These are phyloP conservation scores for Asarcornis scutulata DNA, from an alignment of 2,113 vertebrate genomes.

Conservation along the genomic window DNA sequence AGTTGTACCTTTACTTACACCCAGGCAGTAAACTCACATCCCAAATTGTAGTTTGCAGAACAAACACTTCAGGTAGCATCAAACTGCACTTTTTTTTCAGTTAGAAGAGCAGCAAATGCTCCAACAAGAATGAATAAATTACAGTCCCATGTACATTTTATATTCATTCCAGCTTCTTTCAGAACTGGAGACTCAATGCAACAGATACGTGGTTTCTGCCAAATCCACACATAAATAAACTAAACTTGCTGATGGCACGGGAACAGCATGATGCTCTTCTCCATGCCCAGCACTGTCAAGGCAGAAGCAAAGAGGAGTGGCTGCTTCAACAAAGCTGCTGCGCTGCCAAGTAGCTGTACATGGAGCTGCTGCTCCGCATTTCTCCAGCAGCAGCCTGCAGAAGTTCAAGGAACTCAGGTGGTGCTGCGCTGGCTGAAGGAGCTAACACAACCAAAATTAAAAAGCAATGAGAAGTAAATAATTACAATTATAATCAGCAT, in stretches of 20 bases:
- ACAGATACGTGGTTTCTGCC: not conserved
- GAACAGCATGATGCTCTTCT: not conserved
- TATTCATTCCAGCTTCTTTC: not conserved
- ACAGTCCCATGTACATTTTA: not conserved
- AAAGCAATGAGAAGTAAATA: not conserved
- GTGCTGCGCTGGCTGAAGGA: not conserved
- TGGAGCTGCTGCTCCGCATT: not conserved
- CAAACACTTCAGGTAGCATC: not conserved
- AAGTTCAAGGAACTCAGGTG: constrained; percentile 20
- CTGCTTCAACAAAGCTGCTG: not conserved
- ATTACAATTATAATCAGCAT: not conserved
- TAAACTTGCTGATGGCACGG: not conserved
- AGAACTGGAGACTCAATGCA: not conserved
- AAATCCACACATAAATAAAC: constrained; percentile 6
- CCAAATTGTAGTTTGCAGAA: not conserved
- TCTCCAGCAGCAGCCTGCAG: not conserved
- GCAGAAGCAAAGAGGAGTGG: constrained; percentile 17
- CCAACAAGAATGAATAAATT: not conserved
- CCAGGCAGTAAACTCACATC: not conserved
- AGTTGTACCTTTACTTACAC: not conserved
- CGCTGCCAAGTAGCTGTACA: constrained; percentile 27
- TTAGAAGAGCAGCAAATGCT: not conserved
- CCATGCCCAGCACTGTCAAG: not conserved
- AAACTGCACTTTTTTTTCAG: not conserved
- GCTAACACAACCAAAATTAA: not conserved